Conservation (phyloP, 2,797 vertebrate species). For the Gallinago nigripennis region DNA sequence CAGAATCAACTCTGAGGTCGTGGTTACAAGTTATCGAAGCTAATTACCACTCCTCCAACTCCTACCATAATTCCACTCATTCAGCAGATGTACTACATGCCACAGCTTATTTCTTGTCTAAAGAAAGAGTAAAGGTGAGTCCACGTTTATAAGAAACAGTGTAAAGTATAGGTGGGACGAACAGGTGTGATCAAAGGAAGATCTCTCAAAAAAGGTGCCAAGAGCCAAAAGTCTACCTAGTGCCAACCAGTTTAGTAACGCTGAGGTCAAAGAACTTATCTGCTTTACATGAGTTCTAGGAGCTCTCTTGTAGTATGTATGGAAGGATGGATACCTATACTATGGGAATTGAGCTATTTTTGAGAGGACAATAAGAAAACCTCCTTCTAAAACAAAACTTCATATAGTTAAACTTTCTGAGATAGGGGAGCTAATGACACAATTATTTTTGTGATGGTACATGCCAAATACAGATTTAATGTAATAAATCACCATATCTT, state of each 20-base stretch:
- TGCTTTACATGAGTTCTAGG: not conserved
- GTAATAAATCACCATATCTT: not conserved
- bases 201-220: not conserved
- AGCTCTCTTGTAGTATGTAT: not conserved
- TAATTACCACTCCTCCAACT: constrained; percentile 93
- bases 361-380: not conserved
- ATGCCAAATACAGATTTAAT: not conserved
- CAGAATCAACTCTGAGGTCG: constrained; percentile 89
- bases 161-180: not conserved
- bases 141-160: not conserved
- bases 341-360: not conserved
- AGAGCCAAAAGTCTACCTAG: not conserved
- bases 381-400: not conserved
- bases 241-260: not conserved
- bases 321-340: not conserved
- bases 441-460: not conserved
- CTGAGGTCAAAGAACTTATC: not conserved
- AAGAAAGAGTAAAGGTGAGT: constrained; percentile 92
- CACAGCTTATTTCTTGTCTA: constrained; percentile 94
- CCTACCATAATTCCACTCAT: constrained; percentile 97
- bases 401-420: not conserved
- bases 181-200: not conserved
- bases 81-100: constrained; percentile 95
- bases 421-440: not conserved
- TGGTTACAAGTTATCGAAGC: constrained; percentile 95